phyloP scores from a whole-genome alignment of 2,113 vertebrate species.

The Sander vitreus region DNA sequence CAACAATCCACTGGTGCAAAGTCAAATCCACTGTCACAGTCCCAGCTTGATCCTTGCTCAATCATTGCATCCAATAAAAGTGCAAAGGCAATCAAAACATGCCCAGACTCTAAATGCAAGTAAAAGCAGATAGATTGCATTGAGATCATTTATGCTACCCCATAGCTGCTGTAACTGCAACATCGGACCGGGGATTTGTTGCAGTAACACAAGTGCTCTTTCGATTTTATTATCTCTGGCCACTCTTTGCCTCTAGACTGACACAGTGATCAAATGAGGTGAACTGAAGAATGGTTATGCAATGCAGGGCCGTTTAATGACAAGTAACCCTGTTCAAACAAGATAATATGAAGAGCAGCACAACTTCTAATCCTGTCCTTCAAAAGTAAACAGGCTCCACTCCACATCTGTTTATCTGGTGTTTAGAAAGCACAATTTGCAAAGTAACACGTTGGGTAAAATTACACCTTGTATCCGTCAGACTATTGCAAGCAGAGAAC shows the following conservation, averaged over 20 bases:
- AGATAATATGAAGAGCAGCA: constrained; percentile 12
- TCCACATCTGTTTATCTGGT: background rate
- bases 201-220: constrained; percentile 39
- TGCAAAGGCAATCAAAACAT: constrained; percentile 51
- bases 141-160: constrained; percentile 19
- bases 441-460: constrained; percentile 12
- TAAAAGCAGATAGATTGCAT: constrained; percentile 22
- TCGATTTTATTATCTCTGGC: constrained; percentile 28
- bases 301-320: background rate
- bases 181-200: constrained; percentile 23
- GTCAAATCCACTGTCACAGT: constrained; percentile 29
- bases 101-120: constrained; percentile 21
- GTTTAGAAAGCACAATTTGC: constrained; percentile 1
- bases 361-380: background rate
- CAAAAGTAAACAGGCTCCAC: background rate
- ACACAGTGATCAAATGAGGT: constrained; percentile 3
- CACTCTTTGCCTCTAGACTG: background rate
- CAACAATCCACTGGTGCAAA: constrained; percentile 11
- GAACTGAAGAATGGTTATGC: constrained; percentile 15
- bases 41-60: constrained; percentile 24
- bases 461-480: constrained; percentile 5
- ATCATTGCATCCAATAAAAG: constrained; percentile 24
- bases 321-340: background rate
- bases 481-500: background rate
- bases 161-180: constrained; percentile 23